Evolutionary conservation across 2,797 vertebrate genomes (phyloP), one percentile per base, ranked within the genome.

Genomic region (Nothura maculosa): DNA sequence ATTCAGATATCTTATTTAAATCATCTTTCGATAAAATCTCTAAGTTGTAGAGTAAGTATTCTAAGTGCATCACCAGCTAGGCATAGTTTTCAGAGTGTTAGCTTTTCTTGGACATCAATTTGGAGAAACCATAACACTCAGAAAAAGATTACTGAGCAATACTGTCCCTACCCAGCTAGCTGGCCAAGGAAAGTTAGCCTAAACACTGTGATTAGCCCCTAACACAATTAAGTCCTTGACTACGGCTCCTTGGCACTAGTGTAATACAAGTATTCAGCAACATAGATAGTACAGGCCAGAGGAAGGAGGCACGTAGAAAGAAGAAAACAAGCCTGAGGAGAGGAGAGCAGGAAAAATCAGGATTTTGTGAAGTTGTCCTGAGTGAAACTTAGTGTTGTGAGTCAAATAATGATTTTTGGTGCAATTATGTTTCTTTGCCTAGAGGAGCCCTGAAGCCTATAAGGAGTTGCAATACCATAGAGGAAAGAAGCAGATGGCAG

Each of bases 401-500:
- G 83, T 89, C 85, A 95, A 91, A 73, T 72, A 88, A 63, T 36
- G 20, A 58, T 72, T 93, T 94, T 96, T 92, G 74, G 77, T 92
- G 48, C 69, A 78, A 67, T 89, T 87, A 66, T 72, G 10, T 75
- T 83, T 89, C 82, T 89, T 89, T 92, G 95, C 91, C 92, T 94
- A 66, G 52, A 96, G 94, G 90, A 89, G 42, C 89, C 91, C 38
- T 62, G 61, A 86, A 82, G 87, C 95, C 95, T 93, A 80, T 13
- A 36, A 92, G 94, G 92, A 90, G 54, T 63, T 91, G 62, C 40
- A 81, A 34, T 78, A 85, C 90, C 86, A 48, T 16, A 55, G 88
- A 95, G 95, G 57, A 84, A 85, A 86, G 50, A 92, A 94, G 86
- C 96, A 97, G 96, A 97, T 97, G 97, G 95, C 55, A 68, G 80